These are phyloP conservation scores for Lanistes nyassanus DNA, from an alignment of 1,140 invertebrate species.

Conservation along the genomic window DNA sequence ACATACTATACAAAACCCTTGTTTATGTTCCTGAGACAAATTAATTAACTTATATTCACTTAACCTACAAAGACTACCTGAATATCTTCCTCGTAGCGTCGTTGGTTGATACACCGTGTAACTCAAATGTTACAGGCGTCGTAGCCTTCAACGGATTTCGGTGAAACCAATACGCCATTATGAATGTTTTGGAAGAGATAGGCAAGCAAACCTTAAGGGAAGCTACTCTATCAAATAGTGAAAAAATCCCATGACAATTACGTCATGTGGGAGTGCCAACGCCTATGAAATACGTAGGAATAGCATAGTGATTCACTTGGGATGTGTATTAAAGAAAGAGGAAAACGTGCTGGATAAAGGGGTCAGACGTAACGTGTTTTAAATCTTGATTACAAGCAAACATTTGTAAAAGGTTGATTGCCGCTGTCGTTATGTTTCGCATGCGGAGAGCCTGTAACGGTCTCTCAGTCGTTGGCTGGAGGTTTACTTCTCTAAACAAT, in stretches of 20 bases:
- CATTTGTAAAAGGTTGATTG: no score
- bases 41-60: not conserved
- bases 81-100: slow-evolving; percentile 71
- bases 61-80: slow-evolving; percentile 61
- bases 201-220: slow-evolving; percentile 26
- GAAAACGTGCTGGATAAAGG: no score
- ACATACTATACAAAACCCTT: not conserved
- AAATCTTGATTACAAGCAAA: no score
- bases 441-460: no score
- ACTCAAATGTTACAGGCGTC: slow-evolving; percentile 73
- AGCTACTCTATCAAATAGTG: not conserved
- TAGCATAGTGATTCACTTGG: no score
- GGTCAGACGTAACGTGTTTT: no score
- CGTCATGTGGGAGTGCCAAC: not conserved
- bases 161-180: slow-evolving; percentile 81
- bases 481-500: no score
- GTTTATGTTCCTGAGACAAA: not conserved
- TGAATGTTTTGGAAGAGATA: slow-evolving; percentile 26
- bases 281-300: no score
- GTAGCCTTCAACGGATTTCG: slow-evolving; percentile 78
- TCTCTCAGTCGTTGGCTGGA: no score
- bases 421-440: no score
- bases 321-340: no score
- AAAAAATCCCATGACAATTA: slow-evolving; percentile 17
- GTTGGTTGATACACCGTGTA: slow-evolving; percentile 71